Conservation (phyloP, 2,113 vertebrate species). For the Varanus komodoensis region DNA sequence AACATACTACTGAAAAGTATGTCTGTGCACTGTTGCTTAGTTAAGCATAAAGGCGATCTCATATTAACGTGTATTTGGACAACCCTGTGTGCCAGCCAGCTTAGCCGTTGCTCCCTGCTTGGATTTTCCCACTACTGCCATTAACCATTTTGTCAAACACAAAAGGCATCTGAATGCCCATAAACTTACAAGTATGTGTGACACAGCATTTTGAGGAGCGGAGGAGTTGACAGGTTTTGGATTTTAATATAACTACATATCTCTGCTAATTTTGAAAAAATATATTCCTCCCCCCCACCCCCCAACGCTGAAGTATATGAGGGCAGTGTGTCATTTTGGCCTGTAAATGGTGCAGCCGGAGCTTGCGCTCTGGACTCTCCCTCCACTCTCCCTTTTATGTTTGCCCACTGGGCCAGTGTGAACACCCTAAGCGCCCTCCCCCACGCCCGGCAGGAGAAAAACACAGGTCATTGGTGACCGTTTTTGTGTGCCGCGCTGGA, state of each 20-base stretch:
- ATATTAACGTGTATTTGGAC: not conserved
- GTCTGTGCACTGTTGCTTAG: not conserved
- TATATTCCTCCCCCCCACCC: not conserved
- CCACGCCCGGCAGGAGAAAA: not conserved
- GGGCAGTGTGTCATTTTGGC: not conserved
- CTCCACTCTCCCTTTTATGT: not conserved
- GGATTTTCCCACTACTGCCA: not conserved
- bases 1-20: not conserved
- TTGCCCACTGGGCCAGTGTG: not conserved
- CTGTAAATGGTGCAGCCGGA: not conserved
- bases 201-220: not conserved
- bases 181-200: not conserved
- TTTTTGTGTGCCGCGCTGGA: not conserved
- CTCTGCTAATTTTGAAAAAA: not conserved
- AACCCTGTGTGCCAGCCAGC: not conserved
- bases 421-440: not conserved
- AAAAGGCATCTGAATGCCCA: not conserved
- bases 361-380: not conserved
- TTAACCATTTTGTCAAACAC: not conserved
- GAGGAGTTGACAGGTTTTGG: not conserved
- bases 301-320: too few relatives aligned
- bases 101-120: not conserved
- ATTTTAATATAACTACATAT: not conserved
- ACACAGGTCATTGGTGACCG: conserved; percentile 6
- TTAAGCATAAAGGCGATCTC: not conserved